phyloP scores from a whole-genome alignment of 2,113 vertebrate species.

The Ginglymostoma cirratum region DNA sequence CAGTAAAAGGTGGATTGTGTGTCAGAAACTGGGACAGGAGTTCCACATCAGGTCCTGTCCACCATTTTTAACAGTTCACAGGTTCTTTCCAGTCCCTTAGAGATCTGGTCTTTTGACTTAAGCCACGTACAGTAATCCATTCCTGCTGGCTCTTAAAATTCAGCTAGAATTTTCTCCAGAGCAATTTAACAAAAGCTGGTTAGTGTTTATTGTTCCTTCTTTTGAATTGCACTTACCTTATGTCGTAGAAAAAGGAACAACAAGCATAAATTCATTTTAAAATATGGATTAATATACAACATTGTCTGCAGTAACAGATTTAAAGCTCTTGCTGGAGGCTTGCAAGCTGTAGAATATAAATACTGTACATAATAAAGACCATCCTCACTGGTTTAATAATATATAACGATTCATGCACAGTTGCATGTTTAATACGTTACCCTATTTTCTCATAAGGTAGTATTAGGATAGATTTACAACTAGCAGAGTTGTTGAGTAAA shows the following conservation, averaged over 20 bases:
- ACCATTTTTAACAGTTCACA: not conserved
- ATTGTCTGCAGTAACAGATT: slow-evolving; percentile 25
- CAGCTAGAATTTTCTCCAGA: not conserved
- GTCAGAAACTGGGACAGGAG: not conserved
- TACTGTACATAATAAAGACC: slow-evolving; percentile 25
- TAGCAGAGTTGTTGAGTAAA: slow-evolving; percentile 34
- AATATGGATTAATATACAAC: slow-evolving; percentile 36
- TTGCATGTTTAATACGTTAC: slow-evolving; percentile 35
- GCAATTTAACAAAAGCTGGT: slow-evolving; percentile 4
- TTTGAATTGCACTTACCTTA: not conserved
- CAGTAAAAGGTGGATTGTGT: not conserved
- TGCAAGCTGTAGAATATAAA: slow-evolving; percentile 3
- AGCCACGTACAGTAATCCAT: not conserved
- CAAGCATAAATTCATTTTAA: slow-evolving; percentile 22
- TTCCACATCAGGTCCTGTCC: not conserved
- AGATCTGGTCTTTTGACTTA: not conserved
- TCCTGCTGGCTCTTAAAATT: not conserved
- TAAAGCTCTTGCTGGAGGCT: not conserved
- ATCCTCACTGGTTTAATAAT: slow-evolving; percentile 34
- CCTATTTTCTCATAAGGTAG: slow-evolving; percentile 35
- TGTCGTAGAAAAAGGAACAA: not conserved
- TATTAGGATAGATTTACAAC: slow-evolving; percentile 33
- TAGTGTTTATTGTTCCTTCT: not conserved
- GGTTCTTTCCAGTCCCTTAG: not conserved
- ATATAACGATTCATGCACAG: slow-evolving; percentile 23